A percentile compares a stretch with the other conserved stretches of the same genome.
Conservation (phyloP, 2,113 vertebrate species). For the Megalops atlanticus region DNA sequence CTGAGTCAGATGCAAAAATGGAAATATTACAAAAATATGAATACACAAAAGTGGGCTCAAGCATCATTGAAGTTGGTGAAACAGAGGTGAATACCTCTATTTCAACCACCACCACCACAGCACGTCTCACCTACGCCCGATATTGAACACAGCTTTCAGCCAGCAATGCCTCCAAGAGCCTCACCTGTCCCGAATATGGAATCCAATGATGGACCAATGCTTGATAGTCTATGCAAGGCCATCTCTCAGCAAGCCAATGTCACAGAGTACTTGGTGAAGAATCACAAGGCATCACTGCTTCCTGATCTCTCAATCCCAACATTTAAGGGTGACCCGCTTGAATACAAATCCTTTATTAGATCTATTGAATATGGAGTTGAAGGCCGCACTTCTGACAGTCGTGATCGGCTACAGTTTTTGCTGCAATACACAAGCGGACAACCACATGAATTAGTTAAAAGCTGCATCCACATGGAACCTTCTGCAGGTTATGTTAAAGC, state of each 20-base stretch:
- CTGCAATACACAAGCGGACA: conserved; percentile 38
- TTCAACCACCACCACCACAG: background rate
- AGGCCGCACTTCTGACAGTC: conserved; percentile 15
- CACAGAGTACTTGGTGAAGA: conserved; percentile 45
- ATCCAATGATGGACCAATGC: conserved; percentile 20
- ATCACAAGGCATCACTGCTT: conserved; percentile 40
- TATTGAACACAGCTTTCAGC: background rate
- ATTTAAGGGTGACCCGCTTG: conserved; percentile 27
- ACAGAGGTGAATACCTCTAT: background rate
- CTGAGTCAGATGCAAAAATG: conserved; percentile 40
- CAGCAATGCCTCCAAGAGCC: background rate
- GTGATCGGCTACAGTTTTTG: conserved; percentile 21
- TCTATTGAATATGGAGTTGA: conserved; percentile 42
- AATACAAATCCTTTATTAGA: too few relatives aligned
- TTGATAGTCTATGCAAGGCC: conserved; percentile 37
- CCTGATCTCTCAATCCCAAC: conserved; percentile 33
- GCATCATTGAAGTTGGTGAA: background rate
- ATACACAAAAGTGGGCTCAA: background rate
- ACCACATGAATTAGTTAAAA: conserved; percentile 29
- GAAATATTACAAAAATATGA: conserved; percentile 37
- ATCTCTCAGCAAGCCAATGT: conserved; percentile 41
- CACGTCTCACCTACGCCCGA: conserved; percentile 6
- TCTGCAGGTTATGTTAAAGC: conserved; percentile 28
- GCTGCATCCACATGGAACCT: conserved; percentile 47
- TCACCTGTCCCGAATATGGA: background rate